Evolutionary conservation across 2,113 vertebrate genomes (phyloP), one percentile per base, ranked within the genome.

Genomic region (Mungos mungo): DNA sequence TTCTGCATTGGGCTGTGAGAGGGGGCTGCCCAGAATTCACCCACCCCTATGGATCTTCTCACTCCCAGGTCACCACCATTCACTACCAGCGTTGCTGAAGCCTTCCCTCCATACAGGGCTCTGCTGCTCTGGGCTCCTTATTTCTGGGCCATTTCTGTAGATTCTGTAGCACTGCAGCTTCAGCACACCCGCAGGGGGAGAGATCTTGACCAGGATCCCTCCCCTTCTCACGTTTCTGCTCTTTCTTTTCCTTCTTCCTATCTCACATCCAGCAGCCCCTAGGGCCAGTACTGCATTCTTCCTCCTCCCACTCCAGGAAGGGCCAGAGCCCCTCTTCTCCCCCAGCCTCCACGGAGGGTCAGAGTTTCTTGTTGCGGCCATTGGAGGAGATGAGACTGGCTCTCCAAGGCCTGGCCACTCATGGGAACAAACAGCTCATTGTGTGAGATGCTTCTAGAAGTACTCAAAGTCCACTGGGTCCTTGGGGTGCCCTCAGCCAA

Each of bases 371-470:
- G 6, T 19, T 31, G 45, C 23, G 41, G 47, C 4, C 38, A 5
- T 4, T 10, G 19, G 79, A 33, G 45, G 41, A 65, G n/a, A 45
- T 23, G 68, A 94, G 71, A 60, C 38, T 35, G 18, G 12, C 35
- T 68, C 23, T 79, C 38, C 23, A 16, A 79, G 52, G 47, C 68
- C 29, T 52, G 71, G 54, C 7, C 54, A 57, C n/a, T 15, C 38
- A n/a, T 12, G 7, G 38, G 71, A 85, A 97, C 92, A 96, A 65
- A 71, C 1, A 18, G 25, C 63, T 93, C 66, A 77, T 95, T 93
- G 76, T 96, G 35, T 54, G 31, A 90, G 57, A 23, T 27, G 60
- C n/a, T 92, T 87, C 68, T 50, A 60, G 69, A 47, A 81, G 50
- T 10, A 71, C 83, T 92, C 71, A 45, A 18, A 90, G 71, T 76